Percentiles rank a stretch among this genome's conserved stretches.
phyloP scores from a whole-genome alignment of 2,113 vertebrate species.

The Psittacula cyanocephala region DNA sequence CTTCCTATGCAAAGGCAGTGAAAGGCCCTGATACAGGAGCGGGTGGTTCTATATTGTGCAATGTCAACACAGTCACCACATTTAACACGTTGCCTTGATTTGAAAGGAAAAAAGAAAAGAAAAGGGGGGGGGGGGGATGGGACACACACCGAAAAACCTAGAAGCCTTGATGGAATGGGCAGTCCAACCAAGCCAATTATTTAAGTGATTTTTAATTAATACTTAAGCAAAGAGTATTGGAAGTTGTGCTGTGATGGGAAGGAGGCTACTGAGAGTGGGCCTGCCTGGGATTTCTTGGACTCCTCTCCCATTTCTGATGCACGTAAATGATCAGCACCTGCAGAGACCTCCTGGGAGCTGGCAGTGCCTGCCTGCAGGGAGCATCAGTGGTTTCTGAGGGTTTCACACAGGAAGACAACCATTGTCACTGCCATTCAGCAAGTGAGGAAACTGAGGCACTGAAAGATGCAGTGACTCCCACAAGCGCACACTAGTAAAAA shows the following conservation, averaged over 20 bases:
- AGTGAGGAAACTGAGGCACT: not conserved
- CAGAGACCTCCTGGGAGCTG: not conserved
- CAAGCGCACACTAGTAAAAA: not conserved
- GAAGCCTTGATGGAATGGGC: not conserved
- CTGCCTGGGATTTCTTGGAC: not conserved
- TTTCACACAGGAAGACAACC: not conserved
- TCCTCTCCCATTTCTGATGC: fast-evolving
- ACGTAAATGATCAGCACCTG: not conserved
- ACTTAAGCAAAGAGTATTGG: constrained; percentile 10
- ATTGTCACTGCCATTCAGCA: not conserved
- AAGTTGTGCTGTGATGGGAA: not conserved
- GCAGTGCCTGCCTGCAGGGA: not conserved
- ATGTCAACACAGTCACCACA: constrained; percentile 5
- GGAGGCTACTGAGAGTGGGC: not conserved
- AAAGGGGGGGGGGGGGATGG: no score
- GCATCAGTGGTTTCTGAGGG: not conserved
- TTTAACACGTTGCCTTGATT: not conserved
- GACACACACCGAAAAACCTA: not conserved
- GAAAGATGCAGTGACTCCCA: not conserved
- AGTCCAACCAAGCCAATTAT: not conserved
- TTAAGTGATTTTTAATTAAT: constrained; percentile 66
- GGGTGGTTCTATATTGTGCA: not conserved
- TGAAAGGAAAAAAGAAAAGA: not conserved
- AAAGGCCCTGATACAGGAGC: not conserved
- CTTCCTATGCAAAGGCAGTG: constrained; percentile 38